phyloP scores from a whole-genome alignment of 2,113 vertebrate genomes.

The Muntiacus muntjak region DNA sequence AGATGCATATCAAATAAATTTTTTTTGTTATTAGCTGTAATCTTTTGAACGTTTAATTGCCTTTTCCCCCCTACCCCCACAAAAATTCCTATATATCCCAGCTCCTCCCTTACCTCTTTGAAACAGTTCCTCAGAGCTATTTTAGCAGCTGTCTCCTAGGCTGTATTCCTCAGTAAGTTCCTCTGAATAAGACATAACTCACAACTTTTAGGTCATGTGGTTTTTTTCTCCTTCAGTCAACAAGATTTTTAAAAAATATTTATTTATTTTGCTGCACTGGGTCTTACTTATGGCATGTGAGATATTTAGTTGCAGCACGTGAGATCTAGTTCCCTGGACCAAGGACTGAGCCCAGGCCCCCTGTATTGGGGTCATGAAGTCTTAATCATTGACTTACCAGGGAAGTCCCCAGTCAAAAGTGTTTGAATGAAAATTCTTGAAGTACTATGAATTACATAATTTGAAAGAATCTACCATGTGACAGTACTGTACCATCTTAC shows the following conservation, averaged over 20 bases:
- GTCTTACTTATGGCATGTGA: background rate
- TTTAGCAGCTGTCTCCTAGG: background rate
- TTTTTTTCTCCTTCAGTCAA: background rate
- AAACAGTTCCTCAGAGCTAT: background rate
- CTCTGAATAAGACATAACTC: background rate
- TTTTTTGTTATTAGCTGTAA: background rate
- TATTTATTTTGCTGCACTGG: background rate
- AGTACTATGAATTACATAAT: background rate
- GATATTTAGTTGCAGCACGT: background rate
- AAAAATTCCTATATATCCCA: background rate
- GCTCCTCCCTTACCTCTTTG: background rate
- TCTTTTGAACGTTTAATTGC: background rate
- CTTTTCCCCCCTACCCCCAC: background rate
- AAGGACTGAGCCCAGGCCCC: background rate
- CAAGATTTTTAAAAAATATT: background rate
- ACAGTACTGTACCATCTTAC: background rate
- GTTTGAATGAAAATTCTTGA: slow-evolving; percentile 26
- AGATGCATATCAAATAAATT: background rate
- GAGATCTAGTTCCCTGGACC: background rate
- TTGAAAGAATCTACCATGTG: background rate
- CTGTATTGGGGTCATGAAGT: background rate
- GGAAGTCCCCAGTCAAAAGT: background rate
- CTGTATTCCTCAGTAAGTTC: background rate
- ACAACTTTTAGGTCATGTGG: background rate
- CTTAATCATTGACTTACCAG: background rate